Evolutionary conservation across 1,140 invertebrate genomes (phyloP).

Genomic region (Diabrotica virgifera): DNA sequence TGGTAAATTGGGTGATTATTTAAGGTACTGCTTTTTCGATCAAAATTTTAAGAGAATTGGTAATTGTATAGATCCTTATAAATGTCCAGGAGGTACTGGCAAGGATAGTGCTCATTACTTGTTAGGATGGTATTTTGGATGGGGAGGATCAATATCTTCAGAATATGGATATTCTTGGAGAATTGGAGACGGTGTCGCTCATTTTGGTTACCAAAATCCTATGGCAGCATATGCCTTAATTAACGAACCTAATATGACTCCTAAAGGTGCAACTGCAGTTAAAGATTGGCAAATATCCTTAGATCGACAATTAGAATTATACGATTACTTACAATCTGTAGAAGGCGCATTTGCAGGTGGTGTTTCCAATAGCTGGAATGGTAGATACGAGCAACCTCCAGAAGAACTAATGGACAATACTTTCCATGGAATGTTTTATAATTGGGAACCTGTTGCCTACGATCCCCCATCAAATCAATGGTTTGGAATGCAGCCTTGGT

Average conservation of each 20-base stretch:
- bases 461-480: constrained; percentile 31
- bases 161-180: constrained; percentile 24
- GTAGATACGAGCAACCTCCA: constrained; percentile 24
- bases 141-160: constrained; percentile 21
- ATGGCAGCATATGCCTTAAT: constrained; percentile 26
- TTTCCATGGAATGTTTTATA: constrained; percentile 31
- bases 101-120: constrained; percentile 30
- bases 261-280: constrained; percentile 25
- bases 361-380: constrained; percentile 29
- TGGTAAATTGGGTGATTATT: constrained; percentile 27
- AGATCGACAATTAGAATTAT: constrained; percentile 29
- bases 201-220: constrained; percentile 31
- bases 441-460: constrained; percentile 27
- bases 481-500: constrained; percentile 32
- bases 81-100: constrained; percentile 21
- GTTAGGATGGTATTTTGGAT: constrained; percentile 26
- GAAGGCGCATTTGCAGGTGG: constrained; percentile 31
- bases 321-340: constrained; percentile 26
- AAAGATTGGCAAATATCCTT: constrained; percentile 27
- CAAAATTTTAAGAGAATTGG: constrained; percentile 24
- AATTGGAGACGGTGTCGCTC: constrained; percentile 24
- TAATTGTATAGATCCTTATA: constrained; percentile 22
- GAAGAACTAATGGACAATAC: constrained; percentile 19
- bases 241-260: constrained; percentile 18
- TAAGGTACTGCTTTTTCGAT: constrained; percentile 27